phyloP scores from a whole-genome alignment of 2,888 invertebrate genomes.

The Epistrophe grossulariae region DNA sequence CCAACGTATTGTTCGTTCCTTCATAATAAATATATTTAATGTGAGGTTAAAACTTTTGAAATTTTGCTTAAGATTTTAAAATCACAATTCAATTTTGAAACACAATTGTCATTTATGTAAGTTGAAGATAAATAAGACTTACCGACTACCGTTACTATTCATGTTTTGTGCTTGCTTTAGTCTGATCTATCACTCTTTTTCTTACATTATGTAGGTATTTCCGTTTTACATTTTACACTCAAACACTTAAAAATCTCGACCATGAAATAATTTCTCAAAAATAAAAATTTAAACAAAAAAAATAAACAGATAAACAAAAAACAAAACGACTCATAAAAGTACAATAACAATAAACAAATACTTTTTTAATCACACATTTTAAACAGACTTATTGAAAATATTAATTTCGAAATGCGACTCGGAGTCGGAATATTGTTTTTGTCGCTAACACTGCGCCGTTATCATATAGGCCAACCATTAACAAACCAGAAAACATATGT shows the following conservation, averaged over 20 bases:
- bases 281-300: not conserved
- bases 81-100: too few species aligned
- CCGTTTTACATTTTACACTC: not conserved
- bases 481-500: constrained; percentile 30
- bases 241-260: not conserved
- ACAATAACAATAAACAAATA: constrained; percentile 7
- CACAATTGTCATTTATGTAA: too few species aligned
- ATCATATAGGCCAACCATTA: constrained; percentile 68
- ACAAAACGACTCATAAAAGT: not conserved
- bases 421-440: constrained; percentile 46
- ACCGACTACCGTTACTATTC: too few species aligned
- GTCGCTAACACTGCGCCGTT: constrained; percentile 26
- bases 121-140: too few species aligned
- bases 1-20: too few species aligned
- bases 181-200: not conserved
- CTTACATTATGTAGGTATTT: too few species aligned
- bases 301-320: not conserved
- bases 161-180: too few species aligned
- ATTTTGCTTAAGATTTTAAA: too few species aligned
- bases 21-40: too few species aligned
- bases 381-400: constrained; percentile 5
- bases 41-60: too few species aligned
- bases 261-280: constrained; percentile 20
- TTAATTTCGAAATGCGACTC: constrained; percentile 19
- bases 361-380: constrained; percentile 5